A percentile compares a stretch with the other conserved stretches of the same genome.
These are phyloP conservation scores for Tauraco erythrolophus DNA, from an alignment of 2,113 vertebrate genomes.

Conservation along the genomic window DNA sequence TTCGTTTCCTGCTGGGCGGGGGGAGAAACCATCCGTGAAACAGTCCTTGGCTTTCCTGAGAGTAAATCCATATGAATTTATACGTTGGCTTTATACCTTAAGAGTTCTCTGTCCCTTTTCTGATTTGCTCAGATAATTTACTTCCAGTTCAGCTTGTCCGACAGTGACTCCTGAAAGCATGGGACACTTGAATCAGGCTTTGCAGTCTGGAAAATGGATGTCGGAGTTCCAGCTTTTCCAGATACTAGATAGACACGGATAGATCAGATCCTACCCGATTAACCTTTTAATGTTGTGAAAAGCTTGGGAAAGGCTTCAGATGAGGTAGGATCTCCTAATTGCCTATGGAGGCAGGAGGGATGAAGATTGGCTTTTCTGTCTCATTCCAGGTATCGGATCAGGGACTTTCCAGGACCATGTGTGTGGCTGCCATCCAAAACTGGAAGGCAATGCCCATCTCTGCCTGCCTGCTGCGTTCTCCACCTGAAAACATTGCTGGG, in stretches of 20 bases:
- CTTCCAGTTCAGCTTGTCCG: neutral
- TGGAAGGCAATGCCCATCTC: neutral
- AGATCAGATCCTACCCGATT: neutral
- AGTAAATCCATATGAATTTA: neutral
- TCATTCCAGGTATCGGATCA: neutral
- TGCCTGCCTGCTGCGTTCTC: neutral
- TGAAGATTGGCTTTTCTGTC: neutral
- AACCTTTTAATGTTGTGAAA: neutral
- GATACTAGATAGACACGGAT: neutral
- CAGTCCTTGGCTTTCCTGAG: neutral
- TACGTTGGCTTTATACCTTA: neutral
- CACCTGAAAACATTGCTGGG: neutral
- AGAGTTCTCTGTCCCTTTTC: neutral
- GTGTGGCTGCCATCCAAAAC: neutral
- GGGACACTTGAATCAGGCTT: neutral
- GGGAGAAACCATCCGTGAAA: neutral
- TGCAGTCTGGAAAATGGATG: neutral
- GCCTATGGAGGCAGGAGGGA: neutral
- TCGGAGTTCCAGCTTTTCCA: neutral
- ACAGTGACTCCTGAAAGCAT: neutral
- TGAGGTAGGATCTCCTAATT: neutral
- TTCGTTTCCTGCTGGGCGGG: neutral
- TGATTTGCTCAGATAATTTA: neutral
- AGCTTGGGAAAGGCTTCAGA: neutral
- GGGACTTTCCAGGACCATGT: neutral